A percentile compares a stretch with the other conserved stretches of the same genome.
phyloP scores from a whole-genome alignment of 35 echinoderm and acorn worm species.

The Apostichopus parvimensis region DNA sequence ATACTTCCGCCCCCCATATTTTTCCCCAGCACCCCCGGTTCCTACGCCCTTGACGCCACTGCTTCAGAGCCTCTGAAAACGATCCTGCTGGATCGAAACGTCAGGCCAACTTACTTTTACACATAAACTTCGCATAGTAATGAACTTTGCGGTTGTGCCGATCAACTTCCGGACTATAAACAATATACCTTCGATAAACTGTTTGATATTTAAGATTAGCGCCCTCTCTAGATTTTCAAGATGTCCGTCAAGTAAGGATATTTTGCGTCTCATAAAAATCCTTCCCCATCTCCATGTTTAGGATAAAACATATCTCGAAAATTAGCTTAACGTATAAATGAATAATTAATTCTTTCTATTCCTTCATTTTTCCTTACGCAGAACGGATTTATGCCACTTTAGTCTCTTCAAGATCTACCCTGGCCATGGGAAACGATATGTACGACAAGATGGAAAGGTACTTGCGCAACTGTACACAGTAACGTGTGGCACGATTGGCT shows the following conservation, averaged over 20 bases:
- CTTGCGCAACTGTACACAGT: not conserved
- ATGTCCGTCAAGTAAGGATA: constrained; percentile 46
- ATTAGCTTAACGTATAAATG: not conserved
- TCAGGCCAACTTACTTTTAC: too few relatives aligned
- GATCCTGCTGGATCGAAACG: too few relatives aligned
- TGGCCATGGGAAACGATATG: constrained; percentile 89
- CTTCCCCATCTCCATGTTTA: not conserved
- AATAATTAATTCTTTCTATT: not conserved
- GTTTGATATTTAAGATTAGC: not conserved
- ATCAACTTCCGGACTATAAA: too few relatives aligned
- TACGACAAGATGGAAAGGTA: constrained; percentile 96
- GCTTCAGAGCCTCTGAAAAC: too few relatives aligned
- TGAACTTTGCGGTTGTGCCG: too few relatives aligned
- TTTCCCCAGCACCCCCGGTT: too few relatives aligned
- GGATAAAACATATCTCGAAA: not conserved
- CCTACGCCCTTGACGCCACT: too few relatives aligned
- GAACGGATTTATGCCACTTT: constrained; percentile 87
- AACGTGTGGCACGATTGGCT: too few relatives aligned
- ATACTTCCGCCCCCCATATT: too few relatives aligned
- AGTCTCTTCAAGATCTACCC: constrained; percentile 95
- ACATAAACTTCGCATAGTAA: too few relatives aligned
- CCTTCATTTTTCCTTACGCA: constrained; percentile 59
- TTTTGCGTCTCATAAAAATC: not conserved
- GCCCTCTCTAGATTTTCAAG: constrained; percentile 44
- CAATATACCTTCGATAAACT: too few relatives aligned